Evolutionary conservation across 2,113 vertebrate genomes (phyloP), one percentile per base, ranked within the genome.

Genomic region (Acrocephalus arundinaceus): DNA sequence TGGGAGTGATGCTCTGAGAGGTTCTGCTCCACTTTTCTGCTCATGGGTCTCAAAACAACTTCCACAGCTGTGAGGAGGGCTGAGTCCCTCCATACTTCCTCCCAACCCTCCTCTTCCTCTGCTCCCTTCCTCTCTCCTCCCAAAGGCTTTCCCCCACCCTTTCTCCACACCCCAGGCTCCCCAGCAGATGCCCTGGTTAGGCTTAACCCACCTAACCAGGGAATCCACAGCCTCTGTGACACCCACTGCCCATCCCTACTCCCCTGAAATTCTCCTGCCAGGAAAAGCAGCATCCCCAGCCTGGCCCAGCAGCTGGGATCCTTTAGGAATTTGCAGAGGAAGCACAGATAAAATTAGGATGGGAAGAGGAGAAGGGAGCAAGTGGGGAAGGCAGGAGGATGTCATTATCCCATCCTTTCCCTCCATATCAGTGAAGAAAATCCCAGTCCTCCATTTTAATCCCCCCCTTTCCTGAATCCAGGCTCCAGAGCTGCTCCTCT

Each of bases 271-370:
- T 41, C 37, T 90, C 49, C 77, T 77, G 65, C 59, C 2, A 1
- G 33, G 61, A 94, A 85, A 80, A 91, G 54, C 85, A 33, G 75
- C 41, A 74, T 37, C 59, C 48, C 37, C 28, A 24, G 68, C 45
- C 35, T 15, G 9, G 52, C 54, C 84, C 48, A 35, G 87, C 96
- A 96, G 96, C 95, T 97, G 97, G 77, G 73, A 85, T 86, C 63
- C 85, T 74, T 93, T 37, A 97, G 93, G 97, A 95, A 94, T 95
- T 83, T 90, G 90, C 93, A 96, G 85, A 88, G 90, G 75, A 97
- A 96, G 97, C 52, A 55, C 14, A 84, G 51, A 91, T 61, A 94
- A 89, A 94, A 91, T 81, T 45, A 70, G 87, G 88, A 58, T 1
- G 5, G 87, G 55, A 59, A 76, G 49, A 35, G 15, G 31, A 89